These are phyloP conservation scores for Tapirus terrestris DNA, from an alignment of 2,113 vertebrate genomes.

Conservation along the genomic window DNA sequence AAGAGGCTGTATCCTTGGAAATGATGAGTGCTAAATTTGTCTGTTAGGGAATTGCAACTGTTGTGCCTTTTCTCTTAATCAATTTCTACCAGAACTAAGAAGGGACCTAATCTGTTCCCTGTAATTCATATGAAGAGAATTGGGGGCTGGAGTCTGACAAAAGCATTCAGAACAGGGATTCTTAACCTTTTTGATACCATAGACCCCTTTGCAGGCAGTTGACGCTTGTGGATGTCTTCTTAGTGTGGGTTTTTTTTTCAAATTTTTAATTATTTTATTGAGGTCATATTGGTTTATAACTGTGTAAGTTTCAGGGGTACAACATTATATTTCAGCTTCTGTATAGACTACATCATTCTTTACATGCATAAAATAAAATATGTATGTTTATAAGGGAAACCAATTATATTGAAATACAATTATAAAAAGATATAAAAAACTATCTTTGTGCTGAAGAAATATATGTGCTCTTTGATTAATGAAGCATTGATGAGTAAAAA, in stretches of 20 bases:
- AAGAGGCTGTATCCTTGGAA: conserved; percentile 63
- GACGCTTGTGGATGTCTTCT: background rate
- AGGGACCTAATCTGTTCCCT: background rate
- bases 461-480: background rate
- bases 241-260: too few relatives aligned
- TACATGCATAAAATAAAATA: background rate
- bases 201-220: background rate
- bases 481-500: background rate
- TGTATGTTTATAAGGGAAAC: background rate
- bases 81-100: conserved; percentile 23
- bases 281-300: too few relatives aligned
- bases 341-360: background rate
- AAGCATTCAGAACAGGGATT: background rate
- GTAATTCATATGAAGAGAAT: conserved; percentile 21
- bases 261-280: too few relatives aligned
- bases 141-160: background rate
- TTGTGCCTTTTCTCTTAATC: conserved; percentile 53
- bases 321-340: too few relatives aligned
- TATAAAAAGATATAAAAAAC: background rate
- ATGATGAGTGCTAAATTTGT: conserved; percentile 44
- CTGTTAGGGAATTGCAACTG: conserved; percentile 4
- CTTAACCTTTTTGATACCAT: background rate
- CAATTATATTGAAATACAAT: background rate
- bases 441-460: conserved; percentile 17
- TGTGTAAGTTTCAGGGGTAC: too few relatives aligned